phyloP scores from a whole-genome alignment of 2,888 invertebrate species.

The Drosophila rellima region DNA sequence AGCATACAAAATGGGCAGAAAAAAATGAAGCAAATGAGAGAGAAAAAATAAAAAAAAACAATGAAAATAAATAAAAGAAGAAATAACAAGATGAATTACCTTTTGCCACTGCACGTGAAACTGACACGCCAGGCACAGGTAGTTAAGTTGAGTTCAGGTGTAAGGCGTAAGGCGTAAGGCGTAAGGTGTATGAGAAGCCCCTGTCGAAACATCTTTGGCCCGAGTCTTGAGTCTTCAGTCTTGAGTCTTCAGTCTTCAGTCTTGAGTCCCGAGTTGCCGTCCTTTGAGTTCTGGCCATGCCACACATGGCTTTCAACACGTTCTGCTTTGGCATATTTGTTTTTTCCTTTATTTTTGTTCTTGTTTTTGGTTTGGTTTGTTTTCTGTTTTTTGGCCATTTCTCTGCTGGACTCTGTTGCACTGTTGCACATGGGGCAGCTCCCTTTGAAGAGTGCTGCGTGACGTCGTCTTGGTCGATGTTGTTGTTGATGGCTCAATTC shows the following conservation, averaged over 20 bases:
- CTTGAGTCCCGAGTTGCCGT: slow-evolving; percentile 23
- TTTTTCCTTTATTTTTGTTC: slow-evolving; percentile 1
- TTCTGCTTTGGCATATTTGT: slow-evolving; percentile 47
- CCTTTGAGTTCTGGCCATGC: slow-evolving; percentile 57
- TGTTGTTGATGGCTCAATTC: slow-evolving; percentile 73
- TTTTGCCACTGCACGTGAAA: slow-evolving; percentile 82
- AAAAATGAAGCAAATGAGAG: slow-evolving; percentile 16
- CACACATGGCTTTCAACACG: slow-evolving; percentile 79
- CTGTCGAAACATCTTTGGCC: slow-evolving; percentile 23
- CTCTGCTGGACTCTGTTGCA: slow-evolving; percentile 26
- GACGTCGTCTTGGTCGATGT: slow-evolving; percentile 51
- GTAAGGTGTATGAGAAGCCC: slow-evolving; percentile 20
- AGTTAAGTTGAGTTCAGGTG: slow-evolving; percentile 2
- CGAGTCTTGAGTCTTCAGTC: slow-evolving; percentile 4
- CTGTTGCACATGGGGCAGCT: slow-evolving; percentile 36
- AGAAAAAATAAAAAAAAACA: slow-evolving; percentile 6
- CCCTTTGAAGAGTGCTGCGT: slow-evolving; percentile 55
- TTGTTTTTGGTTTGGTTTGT: not conserved
- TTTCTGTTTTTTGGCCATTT: slow-evolving; percentile 60
- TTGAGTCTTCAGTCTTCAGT: slow-evolving; percentile 1
- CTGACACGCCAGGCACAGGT: slow-evolving; percentile 73
- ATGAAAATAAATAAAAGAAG: slow-evolving; percentile 34
- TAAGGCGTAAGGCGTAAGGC: not conserved
- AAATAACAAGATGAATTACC: slow-evolving; percentile 81
- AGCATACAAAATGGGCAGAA: slow-evolving; percentile 43